Evolutionary conservation across 2,888 invertebrate genomes (phyloP).

Genomic region (Pharmacophagus antenor): DNA sequence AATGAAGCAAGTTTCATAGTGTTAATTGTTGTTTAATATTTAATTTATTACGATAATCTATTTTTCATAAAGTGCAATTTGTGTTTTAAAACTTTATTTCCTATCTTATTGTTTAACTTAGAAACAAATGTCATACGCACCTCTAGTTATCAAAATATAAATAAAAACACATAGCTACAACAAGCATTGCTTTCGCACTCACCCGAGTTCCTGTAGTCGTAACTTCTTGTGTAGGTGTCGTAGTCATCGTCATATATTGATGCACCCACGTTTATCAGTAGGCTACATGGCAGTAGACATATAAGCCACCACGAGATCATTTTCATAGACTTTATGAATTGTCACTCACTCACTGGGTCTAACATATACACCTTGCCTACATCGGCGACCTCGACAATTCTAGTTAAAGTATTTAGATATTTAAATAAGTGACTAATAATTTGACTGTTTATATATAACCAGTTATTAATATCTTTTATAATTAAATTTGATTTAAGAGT

Average conservation of each 20-base stretch:
- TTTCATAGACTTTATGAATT: constrained; percentile 37
- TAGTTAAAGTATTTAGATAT: constrained; percentile 1
- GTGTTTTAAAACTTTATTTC: too few relatives aligned
- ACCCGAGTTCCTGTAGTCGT: constrained; percentile 70
- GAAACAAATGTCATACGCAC: too few relatives aligned
- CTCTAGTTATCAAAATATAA: neutral
- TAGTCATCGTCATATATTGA: constrained; percentile 73
- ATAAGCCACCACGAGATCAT: constrained; percentile 58
- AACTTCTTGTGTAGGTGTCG: constrained; percentile 66
- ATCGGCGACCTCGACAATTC: constrained; percentile 38
- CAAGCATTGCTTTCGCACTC: constrained; percentile 38
- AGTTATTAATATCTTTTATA: neutral
- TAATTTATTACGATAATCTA: too few relatives aligned
- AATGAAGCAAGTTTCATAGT: too few relatives aligned
- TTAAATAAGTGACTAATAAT: neutral
- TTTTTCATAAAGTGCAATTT: too few relatives aligned
- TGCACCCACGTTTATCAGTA: constrained; percentile 51
- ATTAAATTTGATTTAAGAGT: too few relatives aligned
- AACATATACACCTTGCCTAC: constrained; percentile 38
- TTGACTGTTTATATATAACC: constrained; percentile 16
- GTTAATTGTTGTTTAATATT: too few relatives aligned
- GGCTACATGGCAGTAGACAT: constrained; percentile 50
- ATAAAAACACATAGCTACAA: neutral
- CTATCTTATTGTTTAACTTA: too few relatives aligned
- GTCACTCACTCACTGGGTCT: constrained; percentile 39